Evolutionary conservation across 2,797 vertebrate genomes (phyloP).

Genomic region (Sebastes hopkinsi): DNA sequence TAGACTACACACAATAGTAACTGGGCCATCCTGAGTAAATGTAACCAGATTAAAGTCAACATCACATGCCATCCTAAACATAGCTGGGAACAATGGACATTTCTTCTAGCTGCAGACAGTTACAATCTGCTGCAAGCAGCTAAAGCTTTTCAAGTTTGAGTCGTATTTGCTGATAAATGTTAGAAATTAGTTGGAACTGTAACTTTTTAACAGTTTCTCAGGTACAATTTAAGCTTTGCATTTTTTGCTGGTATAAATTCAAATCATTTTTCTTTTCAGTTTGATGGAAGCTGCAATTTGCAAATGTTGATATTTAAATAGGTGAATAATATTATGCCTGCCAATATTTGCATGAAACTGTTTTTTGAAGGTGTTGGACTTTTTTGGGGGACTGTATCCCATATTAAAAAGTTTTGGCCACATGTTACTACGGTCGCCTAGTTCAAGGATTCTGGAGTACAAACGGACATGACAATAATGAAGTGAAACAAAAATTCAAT

Average conservation of each 20-base stretch:
- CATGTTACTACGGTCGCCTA: not conserved
- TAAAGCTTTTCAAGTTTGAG: not conserved
- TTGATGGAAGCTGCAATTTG: not conserved
- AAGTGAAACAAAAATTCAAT: not conserved
- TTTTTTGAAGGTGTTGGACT: not conserved
- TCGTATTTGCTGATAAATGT: not conserved
- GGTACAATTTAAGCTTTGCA: not conserved
- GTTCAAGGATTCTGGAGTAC: not conserved
- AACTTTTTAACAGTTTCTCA: not conserved
- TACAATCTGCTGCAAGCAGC: not conserved
- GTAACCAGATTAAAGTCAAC: not conserved
- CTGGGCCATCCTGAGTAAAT: not conserved
- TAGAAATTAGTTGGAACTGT: not conserved
- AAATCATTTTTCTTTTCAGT: not conserved
- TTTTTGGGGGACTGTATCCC: not conserved
- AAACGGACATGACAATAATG: not conserved
- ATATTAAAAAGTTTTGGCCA: not conserved
- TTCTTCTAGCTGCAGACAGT: not conserved
- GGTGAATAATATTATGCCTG: too few relatives aligned
- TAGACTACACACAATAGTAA: not conserved
- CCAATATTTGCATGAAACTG: not conserved
- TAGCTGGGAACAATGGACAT: not conserved
- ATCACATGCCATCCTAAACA: not conserved
- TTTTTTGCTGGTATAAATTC: not conserved
- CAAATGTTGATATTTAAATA: not conserved